Conservation (phyloP, 2,888 invertebrate species). For the Lutraria lutraria region DNA sequence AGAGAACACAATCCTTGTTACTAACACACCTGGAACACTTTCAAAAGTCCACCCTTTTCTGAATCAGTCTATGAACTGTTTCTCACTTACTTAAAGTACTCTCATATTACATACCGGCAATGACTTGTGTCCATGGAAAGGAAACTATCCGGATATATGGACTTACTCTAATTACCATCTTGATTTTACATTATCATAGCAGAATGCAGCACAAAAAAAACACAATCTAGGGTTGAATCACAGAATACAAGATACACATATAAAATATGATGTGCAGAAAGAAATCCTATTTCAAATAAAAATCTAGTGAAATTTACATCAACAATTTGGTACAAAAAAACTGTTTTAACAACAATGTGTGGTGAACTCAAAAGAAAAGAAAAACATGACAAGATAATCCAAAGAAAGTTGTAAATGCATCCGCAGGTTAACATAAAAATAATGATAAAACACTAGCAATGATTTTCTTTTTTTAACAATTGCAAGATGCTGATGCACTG, state of each 20-base stretch:
- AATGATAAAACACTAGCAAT: too few relatives aligned
- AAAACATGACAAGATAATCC: too few relatives aligned
- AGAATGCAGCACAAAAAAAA: conserved; percentile 34
- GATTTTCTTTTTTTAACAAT: background rate
- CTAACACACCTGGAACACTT: too few relatives aligned
- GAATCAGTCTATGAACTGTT: conserved; percentile 3
- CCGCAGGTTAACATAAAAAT: too few relatives aligned
- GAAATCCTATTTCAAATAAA: conserved; percentile 19
- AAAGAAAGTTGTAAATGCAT: too few relatives aligned
- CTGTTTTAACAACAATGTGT: too few relatives aligned
- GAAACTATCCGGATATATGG: background rate
- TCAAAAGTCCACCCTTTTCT: background rate
- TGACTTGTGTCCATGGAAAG: background rate
- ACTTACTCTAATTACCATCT: background rate
- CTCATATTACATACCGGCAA: conserved; percentile 13
- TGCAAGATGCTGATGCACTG: background rate
- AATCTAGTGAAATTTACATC: conserved; percentile 2
- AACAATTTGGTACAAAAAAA: background rate
- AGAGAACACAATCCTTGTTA: too few relatives aligned
- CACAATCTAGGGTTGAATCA: conserved; percentile 39
- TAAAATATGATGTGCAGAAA: conserved; percentile 20
- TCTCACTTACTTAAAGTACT: background rate
- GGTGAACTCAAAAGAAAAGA: too few relatives aligned
- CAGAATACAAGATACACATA: conserved; percentile 40
- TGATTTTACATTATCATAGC: conserved; percentile 25